Base-by-base conservation (phyloP, 1,140 invertebrate species). In the Microplitis demolitor region DNA sequence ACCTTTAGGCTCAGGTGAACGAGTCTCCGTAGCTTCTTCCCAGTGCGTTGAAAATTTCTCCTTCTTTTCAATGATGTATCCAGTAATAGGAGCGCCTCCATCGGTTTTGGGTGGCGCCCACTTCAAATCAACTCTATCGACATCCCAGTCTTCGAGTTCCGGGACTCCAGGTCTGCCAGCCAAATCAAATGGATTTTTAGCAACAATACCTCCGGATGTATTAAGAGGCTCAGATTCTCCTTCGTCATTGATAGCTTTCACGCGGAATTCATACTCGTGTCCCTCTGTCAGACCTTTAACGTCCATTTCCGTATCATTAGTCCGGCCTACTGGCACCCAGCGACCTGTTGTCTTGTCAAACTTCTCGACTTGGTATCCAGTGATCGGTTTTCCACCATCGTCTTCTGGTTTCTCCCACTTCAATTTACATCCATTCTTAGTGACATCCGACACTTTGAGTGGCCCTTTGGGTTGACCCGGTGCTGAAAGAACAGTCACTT, bases 361-460 rank as follows among this genome's bases (percentile, higher is more conserved):
- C 86, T 99, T 99, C 86, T 99, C 98, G 5, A 99, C 94, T 66
- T 97, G 92, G 83, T 99, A 99, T 16, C 96, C 96, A 54, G 94
- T 94, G n/a, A 99, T 91, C 5, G 97, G 97, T 82, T 96, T 94
- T 37, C 98, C 98, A 79, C 98, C 98, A 87, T 99, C 98, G 84
- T 99, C 98, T 81, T 98, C 96, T 31, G 98, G 98, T 83, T 97
- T 97, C 72, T 97, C 93, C 98, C 98, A 99, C 79, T 95, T 92
- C 1, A 99, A 88, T 79, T 98, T 98, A 82, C 95, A 97, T 13
- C 93, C 90, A 80, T 92, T 93, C 83, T 96, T 95, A n/a, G 94
- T 97, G 14, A 99, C 93, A 84, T 99, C 96, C 4, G 92, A 89
- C 34, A 98, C 96, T 87, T 97, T 94, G 0, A 99, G 89, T 0